These are phyloP conservation scores for Chironomus striatipennis DNA, from an alignment of 1,140 invertebrate genomes.

Conservation along the genomic window DNA sequence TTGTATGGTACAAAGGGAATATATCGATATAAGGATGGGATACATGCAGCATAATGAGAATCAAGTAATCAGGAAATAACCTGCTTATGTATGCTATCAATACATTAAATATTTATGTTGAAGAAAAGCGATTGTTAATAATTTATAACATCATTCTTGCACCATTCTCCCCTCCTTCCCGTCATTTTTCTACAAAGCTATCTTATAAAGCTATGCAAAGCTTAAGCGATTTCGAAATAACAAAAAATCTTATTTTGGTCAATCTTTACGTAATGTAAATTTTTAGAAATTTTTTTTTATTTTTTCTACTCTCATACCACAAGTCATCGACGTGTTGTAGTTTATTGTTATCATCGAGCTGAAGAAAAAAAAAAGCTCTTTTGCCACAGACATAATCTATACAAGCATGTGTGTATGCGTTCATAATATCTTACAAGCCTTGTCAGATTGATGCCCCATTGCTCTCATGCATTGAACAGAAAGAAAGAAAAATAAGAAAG, in stretches of 20 bases:
- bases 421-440: too few species aligned
- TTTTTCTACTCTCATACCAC: too few species aligned
- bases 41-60: neutral
- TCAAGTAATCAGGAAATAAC: neutral
- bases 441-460: too few species aligned
- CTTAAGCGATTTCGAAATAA: conserved; percentile 2
- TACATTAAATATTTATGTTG: neutral
- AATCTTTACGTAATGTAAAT: conserved; percentile 9
- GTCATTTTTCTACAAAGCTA: neutral
- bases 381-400: too few species aligned
- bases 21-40: too few species aligned
- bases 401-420: neutral
- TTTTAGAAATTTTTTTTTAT: neutral
- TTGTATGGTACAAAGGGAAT: too few species aligned
- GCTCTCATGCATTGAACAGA: too few species aligned
- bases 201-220: conserved; percentile 6
- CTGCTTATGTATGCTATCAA: neutral
- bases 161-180: neutral
- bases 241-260: neutral
- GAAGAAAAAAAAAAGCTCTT: too few species aligned
- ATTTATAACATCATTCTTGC: conserved; percentile 14
- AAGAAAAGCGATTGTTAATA: conserved; percentile 14
- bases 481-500: too few species aligned
- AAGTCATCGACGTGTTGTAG: too few species aligned
- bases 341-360: too few species aligned